phyloP scores from a whole-genome alignment of 1,140 invertebrate species.

The Drosophila punjabiensis region DNA sequence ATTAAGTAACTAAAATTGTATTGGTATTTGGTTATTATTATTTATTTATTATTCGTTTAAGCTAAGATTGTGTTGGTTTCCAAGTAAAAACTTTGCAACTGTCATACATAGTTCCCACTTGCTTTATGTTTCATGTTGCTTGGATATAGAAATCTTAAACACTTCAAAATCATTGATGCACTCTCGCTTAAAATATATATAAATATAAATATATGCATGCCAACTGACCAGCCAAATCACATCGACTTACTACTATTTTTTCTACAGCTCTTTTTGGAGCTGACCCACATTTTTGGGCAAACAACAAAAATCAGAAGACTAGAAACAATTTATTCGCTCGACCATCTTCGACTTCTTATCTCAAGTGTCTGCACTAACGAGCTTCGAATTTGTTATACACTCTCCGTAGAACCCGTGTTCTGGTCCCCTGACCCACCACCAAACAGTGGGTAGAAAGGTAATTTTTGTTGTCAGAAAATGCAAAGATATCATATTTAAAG shows the following conservation, averaged over 20 bases:
- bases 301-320: slow-evolving; percentile 38
- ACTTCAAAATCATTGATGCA: background rate
- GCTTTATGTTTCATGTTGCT: background rate
- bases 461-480: background rate
- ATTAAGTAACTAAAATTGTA: background rate
- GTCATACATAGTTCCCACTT: background rate
- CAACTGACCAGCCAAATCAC: background rate
- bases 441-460: background rate
- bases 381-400: slow-evolving; percentile 71
- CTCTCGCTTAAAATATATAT: background rate
- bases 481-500: background rate
- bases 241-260: slow-evolving; percentile 7
- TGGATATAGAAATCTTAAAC: background rate
- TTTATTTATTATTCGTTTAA: background rate
- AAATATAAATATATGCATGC: too few relatives aligned
- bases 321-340: slow-evolving; percentile 58
- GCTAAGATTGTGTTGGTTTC: background rate
- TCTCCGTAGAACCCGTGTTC: slow-evolving; percentile 17
- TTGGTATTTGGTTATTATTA: background rate
- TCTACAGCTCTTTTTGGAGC: slow-evolving; percentile 6
- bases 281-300: slow-evolving; percentile 43
- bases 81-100: too few relatives aligned
- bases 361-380: slow-evolving; percentile 78
- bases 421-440: slow-evolving; percentile 26
- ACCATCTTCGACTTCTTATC: slow-evolving; percentile 65